Evolutionary conservation across 2,113 vertebrate genomes (phyloP), one percentile per base, ranked within the genome.

Genomic region (Burhinus bistriatus): DNA sequence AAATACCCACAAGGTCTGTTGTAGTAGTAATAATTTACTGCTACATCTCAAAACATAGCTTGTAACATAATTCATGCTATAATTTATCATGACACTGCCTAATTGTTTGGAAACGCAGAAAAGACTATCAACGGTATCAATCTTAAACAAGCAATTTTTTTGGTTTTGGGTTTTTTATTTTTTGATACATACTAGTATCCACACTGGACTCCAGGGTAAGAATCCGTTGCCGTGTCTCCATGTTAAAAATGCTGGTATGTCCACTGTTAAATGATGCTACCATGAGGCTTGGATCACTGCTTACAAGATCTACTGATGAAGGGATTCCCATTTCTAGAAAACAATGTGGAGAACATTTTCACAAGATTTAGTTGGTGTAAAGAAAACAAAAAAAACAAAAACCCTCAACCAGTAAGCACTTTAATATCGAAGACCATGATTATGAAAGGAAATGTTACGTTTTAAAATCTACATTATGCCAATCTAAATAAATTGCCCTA

Each of bases 231-330:
- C 97, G 98, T 5, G 99, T 99, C 97, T 99, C 99, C 99, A 99
- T 99, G 98, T 99, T 99, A 97, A 99, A 99, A 97, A 99, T 99
- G 92, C 99, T 99, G 38, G 99, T 99, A 89, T 99, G 98, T 20
- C 99, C 99, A 61, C 98, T 99, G 84, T 98, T 99, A 98, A 99
- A 99, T 57, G 99, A 99, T 23, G 99, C 98, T 94, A 99, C 99
- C 99, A 99, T 98, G 95, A 99, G 99, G 94, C 99, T 99, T 10
- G 99, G 99, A 77, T 99, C 99, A 96, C 99, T 99, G 98, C 99
- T 99, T 85, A 99, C 99, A 94, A 99, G 98, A 96, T 99, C 99
- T 80, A 99, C 99, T 4, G 99, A 99, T 27, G 99, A 99, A 92
- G 99, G 99, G 71, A 99, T 98, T 96, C 99, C 99, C 93, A 99